These are phyloP conservation scores for Sylvicapra grimmia DNA, from an alignment of 2,113 vertebrate species.

Conservation along the genomic window DNA sequence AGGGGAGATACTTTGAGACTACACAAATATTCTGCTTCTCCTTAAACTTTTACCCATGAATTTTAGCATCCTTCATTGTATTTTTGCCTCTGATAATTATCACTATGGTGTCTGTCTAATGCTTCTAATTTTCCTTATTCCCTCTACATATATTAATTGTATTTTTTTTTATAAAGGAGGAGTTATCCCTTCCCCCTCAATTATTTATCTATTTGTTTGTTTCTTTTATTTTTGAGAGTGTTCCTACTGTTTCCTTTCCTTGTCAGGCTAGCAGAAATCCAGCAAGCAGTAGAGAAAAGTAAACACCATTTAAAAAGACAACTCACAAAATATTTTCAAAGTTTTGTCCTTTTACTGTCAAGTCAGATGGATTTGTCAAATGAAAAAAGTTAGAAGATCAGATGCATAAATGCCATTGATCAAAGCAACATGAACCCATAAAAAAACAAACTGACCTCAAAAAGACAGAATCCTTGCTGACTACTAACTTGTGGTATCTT, in stretches of 20 bases:
- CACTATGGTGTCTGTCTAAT: neutral
- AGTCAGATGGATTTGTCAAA: neutral
- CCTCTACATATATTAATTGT: neutral
- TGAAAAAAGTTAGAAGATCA: constrained; percentile 8
- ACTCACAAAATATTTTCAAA: constrained; percentile 8
- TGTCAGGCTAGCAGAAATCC: neutral
- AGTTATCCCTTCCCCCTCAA: neutral
- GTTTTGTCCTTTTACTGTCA: neutral
- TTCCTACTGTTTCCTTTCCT: neutral
- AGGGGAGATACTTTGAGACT: neutral
- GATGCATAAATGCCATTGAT: neutral
- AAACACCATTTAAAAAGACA: neutral
- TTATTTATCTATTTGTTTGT: neutral
- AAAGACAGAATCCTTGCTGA: neutral
- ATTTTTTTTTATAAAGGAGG: neutral
- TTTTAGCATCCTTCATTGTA: neutral
- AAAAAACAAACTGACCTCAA: neutral
- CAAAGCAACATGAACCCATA: neutral
- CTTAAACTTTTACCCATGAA: neutral
- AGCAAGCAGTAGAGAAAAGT: neutral
- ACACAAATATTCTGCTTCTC: neutral
- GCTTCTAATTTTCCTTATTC: neutral
- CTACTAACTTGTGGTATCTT: neutral
- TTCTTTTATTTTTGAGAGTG: neutral
- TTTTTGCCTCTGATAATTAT: neutral